phyloP scores from a whole-genome alignment of 2,797 vertebrate genomes.

The Synanceia verrucosa region DNA sequence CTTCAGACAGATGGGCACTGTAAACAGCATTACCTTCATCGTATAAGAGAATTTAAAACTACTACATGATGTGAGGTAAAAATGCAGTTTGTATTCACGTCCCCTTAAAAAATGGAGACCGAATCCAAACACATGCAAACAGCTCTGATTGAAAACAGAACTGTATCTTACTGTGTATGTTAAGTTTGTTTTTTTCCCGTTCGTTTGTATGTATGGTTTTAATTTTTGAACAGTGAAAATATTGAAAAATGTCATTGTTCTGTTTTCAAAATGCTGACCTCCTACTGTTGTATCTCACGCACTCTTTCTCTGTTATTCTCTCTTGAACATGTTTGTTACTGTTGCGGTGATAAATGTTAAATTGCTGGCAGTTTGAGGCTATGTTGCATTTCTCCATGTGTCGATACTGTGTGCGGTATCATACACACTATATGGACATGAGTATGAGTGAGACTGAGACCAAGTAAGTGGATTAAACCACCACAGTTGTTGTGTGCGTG shows the following conservation, averaged over 20 bases:
- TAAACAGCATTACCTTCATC: slow-evolving; percentile 82
- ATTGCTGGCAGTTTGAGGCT: slow-evolving; percentile 81
- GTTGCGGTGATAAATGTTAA: slow-evolving; percentile 82
- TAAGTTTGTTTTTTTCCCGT: slow-evolving; percentile 52
- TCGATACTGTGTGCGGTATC: slow-evolving; percentile 62
- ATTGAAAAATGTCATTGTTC: slow-evolving; percentile 79
- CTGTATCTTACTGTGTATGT: slow-evolving; percentile 83
- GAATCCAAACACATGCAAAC: slow-evolving; percentile 81
- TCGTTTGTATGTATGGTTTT: slow-evolving; percentile 76
- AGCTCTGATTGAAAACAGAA: slow-evolving; percentile 80
- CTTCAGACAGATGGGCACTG: slow-evolving; percentile 82
- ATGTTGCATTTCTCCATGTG: slow-evolving; percentile 80
- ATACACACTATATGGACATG: slow-evolving; percentile 61
- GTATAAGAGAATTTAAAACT: slow-evolving; percentile 73
- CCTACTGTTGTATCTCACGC: slow-evolving; percentile 83
- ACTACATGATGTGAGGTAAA: slow-evolving; percentile 76
- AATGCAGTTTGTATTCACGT: slow-evolving; percentile 80
- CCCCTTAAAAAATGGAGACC: slow-evolving; percentile 67
- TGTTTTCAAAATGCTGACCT: slow-evolving; percentile 83
- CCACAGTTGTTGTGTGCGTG: slow-evolving; percentile 65
- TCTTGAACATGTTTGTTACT: slow-evolving; percentile 83
- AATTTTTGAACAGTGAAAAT: slow-evolving; percentile 79
- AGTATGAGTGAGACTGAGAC: slow-evolving; percentile 79
- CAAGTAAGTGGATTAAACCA: slow-evolving; percentile 84
- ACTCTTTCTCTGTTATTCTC: slow-evolving; percentile 77